phyloP scores from a whole-genome alignment of 2,888 invertebrate species.

The Meghimatium bilineatum region DNA sequence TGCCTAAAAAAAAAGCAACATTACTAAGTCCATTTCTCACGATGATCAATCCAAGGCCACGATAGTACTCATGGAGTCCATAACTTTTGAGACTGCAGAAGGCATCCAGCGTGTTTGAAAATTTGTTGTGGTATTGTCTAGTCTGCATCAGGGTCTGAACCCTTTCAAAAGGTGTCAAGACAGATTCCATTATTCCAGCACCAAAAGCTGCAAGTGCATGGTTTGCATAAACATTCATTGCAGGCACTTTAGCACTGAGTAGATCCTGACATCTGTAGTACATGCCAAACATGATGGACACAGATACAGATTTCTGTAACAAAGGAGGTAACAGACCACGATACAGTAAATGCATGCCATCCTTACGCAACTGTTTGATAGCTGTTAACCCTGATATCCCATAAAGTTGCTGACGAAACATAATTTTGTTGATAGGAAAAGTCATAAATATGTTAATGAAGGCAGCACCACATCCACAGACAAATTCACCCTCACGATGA shows the following conservation, averaged over 20 bases:
- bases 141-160: conserved; percentile 92
- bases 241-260: conserved; percentile 77
- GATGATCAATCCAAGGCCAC: conserved; percentile 92
- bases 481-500: conserved; percentile 82
- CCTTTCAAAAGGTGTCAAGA: conserved; percentile 95
- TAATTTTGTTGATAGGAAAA: conserved; percentile 96
- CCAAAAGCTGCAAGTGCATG: conserved; percentile 78
- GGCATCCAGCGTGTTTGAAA: conserved; percentile 90
- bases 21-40: conserved; percentile 95
- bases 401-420: conserved; percentile 92
- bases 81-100: conserved; percentile 82
- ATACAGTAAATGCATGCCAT: conserved; percentile 90
- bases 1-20: conserved; percentile 92
- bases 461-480: conserved; percentile 96
- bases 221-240: conserved; percentile 55
- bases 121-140: conserved; percentile 83
- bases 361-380: conserved; percentile 84
- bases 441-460: conserved; percentile 93
- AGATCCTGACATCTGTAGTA: conserved; percentile 80
- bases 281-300: conserved; percentile 98
- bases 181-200: conserved; percentile 89
- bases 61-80: conserved; percentile 92
- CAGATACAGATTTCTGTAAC: conserved; percentile 92
- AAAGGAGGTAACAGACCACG: conserved; percentile 92
- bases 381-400: conserved; percentile 65